A percentile compares a stretch with the other conserved stretches of the same genome.
These are phyloP conservation scores for Cylas formicarius DNA, from an alignment of 1,140 invertebrate genomes.

Conservation along the genomic window DNA sequence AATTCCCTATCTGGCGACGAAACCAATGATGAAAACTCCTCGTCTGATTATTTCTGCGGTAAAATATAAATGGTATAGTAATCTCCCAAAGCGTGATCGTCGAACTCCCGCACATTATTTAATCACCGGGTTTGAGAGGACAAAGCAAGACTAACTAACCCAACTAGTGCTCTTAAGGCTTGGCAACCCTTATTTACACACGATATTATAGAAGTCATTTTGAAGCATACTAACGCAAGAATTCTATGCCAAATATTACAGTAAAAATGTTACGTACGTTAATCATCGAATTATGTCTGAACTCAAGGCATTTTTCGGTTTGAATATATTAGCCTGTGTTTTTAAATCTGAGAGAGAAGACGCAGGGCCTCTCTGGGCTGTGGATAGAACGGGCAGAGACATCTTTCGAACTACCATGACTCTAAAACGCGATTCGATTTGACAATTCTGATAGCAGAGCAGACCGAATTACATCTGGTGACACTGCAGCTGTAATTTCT, in stretches of 20 bases:
- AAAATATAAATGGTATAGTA: conserved; percentile 12
- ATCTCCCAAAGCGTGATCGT: conserved; percentile 1
- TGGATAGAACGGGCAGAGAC: conserved; percentile 10
- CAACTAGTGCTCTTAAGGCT: conserved; percentile 1
- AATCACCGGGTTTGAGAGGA: conserved; percentile 12
- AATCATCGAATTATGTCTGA: conserved; percentile 6
- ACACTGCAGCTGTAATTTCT: conserved; percentile 13
- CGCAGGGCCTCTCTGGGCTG: conserved; percentile 10
- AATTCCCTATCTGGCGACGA: no score
- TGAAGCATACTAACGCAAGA: conserved; percentile 12
- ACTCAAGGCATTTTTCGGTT: conserved; percentile 11
- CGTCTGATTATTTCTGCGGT: no score
- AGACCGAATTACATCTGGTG: conserved; percentile 8
- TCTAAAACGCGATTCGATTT: conserved; percentile 10
- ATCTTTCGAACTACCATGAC: conserved; percentile 19
- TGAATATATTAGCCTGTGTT: conserved; percentile 8
- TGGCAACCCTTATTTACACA: conserved; percentile 10
- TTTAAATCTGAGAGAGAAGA: conserved; percentile 14
- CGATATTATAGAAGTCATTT: conserved; percentile 10
- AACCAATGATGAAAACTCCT: no score
- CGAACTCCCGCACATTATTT: conserved; percentile 9
- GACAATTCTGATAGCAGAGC: conserved; percentile 13
- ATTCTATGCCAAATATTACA: conserved; percentile 9
- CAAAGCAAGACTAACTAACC: not conserved
- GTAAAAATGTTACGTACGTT: conserved; percentile 1